A percentile compares a stretch with the other conserved stretches of the same genome.
Conservation (phyloP, 30 jellyfish, hydroid and myxozoan genomes). For the Aurelia coerulea region DNA sequence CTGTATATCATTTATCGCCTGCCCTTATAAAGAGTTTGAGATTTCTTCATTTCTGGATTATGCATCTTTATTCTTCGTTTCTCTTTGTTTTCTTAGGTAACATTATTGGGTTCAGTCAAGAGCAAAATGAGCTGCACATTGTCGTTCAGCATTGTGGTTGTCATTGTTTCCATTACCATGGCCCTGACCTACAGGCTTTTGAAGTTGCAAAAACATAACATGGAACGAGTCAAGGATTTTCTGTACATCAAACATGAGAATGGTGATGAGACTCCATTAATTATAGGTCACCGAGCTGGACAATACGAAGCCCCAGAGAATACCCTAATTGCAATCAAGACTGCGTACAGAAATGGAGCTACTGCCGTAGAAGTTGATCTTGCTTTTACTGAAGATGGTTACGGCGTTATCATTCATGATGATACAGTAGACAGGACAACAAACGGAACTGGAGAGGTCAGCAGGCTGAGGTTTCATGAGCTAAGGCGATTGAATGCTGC, state of each 20-base stretch:
- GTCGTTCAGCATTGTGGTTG: constrained; percentile 22
- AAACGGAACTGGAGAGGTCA: constrained; percentile 74
- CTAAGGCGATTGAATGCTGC: constrained; percentile 86
- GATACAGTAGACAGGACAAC: constrained; percentile 91
- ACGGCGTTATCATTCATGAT: constrained; percentile 77
- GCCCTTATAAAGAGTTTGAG: too few species aligned
- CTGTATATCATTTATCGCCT: too few species aligned
- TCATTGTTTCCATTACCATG: constrained; percentile 4
- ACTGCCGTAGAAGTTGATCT: constrained; percentile 92
- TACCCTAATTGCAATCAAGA: constrained; percentile 78
- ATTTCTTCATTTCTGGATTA: too few species aligned
- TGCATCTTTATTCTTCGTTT: too few species aligned
- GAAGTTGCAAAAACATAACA: constrained; percentile 67
- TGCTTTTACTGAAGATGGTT: constrained; percentile 83
- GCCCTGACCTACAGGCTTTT: constrained; percentile 54
- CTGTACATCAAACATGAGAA: neutral
- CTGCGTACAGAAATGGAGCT: constrained; percentile 88
- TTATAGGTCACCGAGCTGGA: constrained; percentile 94
- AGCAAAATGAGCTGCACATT: too few species aligned
- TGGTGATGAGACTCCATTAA: constrained; percentile 63
- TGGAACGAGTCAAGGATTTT: constrained; percentile 11
- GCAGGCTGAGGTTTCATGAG: constrained; percentile 51
- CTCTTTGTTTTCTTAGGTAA: too few species aligned
- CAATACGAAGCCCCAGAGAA: constrained; percentile 95
- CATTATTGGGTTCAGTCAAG: too few species aligned